These are phyloP conservation scores for Mustela lutreola DNA, from an alignment of 2,113 vertebrate genomes.

Conservation along the genomic window DNA sequence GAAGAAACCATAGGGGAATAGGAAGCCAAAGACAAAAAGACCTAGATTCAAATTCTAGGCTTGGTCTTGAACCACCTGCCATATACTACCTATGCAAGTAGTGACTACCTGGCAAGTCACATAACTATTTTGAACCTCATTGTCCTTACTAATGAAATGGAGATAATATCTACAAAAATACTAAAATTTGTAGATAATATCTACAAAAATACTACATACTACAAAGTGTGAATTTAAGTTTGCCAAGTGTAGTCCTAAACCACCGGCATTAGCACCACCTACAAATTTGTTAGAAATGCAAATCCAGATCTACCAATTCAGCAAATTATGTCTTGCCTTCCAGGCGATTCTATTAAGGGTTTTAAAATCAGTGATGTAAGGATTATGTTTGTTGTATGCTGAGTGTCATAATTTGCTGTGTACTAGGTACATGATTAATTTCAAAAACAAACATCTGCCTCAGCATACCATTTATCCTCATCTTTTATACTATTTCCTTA, in stretches of 20 bases:
- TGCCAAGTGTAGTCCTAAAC: background rate
- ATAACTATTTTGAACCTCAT: background rate
- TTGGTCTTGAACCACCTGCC: background rate
- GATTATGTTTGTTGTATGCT: background rate
- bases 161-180: background rate
- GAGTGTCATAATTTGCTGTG: background rate
- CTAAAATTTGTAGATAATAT: too few species aligned
- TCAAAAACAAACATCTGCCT: background rate
- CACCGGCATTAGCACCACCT: background rate
- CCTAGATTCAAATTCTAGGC: background rate
- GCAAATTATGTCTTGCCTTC: background rate
- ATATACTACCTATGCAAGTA: background rate
- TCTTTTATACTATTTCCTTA: constrained; percentile 6
- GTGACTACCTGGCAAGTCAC: background rate
- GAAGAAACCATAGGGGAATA: background rate
- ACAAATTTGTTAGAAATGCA: constrained; percentile 25
- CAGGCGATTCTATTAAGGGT: background rate
- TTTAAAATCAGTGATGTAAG: background rate
- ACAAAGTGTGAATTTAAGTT: background rate
- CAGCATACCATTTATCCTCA: background rate
- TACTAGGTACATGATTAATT: background rate
- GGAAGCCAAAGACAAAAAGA: background rate
- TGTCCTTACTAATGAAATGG: background rate
- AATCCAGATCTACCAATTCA: background rate
- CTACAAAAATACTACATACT: background rate